Evolutionary conservation across 2,888 invertebrate genomes (phyloP).

Genomic region (Ochlodes sylvanus): DNA sequence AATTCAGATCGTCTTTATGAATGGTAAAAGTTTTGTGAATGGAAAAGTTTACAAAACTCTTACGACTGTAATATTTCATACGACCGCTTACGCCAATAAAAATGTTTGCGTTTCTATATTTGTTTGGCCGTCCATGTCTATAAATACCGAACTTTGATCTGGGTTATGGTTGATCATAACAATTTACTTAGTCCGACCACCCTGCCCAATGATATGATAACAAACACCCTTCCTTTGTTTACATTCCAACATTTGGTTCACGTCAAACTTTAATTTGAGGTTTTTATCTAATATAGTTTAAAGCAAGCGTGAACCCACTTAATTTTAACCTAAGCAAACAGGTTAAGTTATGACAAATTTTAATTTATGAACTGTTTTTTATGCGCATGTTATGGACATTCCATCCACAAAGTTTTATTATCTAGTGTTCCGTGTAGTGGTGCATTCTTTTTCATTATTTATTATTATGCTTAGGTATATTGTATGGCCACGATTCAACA

Average conservation of each 20-base stretch:
- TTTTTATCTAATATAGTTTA: slow-evolving; percentile 10
- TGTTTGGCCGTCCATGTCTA: slow-evolving; percentile 19
- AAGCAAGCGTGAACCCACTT: slow-evolving; percentile 18
- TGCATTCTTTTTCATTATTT: too few relatives aligned
- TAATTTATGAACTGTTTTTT: slow-evolving; percentile 11
- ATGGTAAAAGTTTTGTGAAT: not conserved
- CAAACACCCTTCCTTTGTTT: slow-evolving; percentile 56
- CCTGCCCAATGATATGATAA: slow-evolving; percentile 42
- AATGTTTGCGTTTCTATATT: slow-evolving; percentile 16
- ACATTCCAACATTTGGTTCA: slow-evolving; percentile 56
- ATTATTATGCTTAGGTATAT: too few relatives aligned
- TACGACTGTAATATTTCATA: slow-evolving; percentile 3
- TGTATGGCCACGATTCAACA: too few relatives aligned
- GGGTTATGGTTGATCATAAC: slow-evolving; percentile 35
- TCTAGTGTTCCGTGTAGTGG: too few relatives aligned
- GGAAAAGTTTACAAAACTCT: not conserved
- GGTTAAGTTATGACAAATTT: slow-evolving; percentile 12
- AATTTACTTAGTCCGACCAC: slow-evolving; percentile 35
- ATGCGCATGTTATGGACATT: not conserved
- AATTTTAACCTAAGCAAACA: slow-evolving; percentile 27
- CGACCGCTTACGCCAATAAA: slow-evolving; percentile 15
- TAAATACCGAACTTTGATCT: slow-evolving; percentile 33
- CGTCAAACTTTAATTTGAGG: slow-evolving; percentile 45
- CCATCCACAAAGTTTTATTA: not conserved
- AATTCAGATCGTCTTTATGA: not conserved